phyloP scores from a whole-genome alignment of 2,888 invertebrate species.

The Myopa tessellatipennis region DNA sequence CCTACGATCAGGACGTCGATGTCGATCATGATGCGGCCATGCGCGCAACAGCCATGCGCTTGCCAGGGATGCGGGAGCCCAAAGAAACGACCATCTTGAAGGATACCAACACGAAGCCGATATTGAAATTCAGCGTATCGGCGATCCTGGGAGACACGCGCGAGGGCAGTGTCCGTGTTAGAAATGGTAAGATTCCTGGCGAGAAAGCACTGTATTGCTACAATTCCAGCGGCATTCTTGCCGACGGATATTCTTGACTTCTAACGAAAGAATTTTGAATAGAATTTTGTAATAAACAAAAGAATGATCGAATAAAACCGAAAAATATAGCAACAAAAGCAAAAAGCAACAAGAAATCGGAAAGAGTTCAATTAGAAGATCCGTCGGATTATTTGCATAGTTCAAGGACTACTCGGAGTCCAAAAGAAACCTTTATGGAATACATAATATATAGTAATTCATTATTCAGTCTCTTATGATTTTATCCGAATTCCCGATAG shows the following conservation, averaged over 20 bases:
- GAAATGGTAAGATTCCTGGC: slow-evolving; percentile 65
- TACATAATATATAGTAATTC: too few species aligned
- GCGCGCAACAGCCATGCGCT: slow-evolving; percentile 51
- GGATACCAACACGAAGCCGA: slow-evolving; percentile 74
- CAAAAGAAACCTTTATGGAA: too few species aligned
- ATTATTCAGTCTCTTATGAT: too few species aligned
- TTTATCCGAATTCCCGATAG: too few species aligned
- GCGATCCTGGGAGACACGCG: slow-evolving; percentile 80
- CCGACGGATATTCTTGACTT: background rate
- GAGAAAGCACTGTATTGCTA: background rate
- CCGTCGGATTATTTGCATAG: too few species aligned
- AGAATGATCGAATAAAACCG: too few species aligned
- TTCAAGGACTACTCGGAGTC: too few species aligned
- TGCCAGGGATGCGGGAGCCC: slow-evolving; percentile 59
- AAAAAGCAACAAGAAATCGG: too few species aligned
- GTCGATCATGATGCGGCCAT: slow-evolving; percentile 44
- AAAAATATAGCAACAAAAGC: too few species aligned
- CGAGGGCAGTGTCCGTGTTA: slow-evolving; percentile 68
- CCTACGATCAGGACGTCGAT: slow-evolving; percentile 56
- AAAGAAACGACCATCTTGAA: slow-evolving; percentile 62
- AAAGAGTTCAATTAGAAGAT: too few species aligned
- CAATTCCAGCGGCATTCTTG: background rate
- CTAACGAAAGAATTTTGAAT: background rate
- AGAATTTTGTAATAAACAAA: too few species aligned
- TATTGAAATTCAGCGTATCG: slow-evolving; percentile 92